Evolutionary conservation across 2,888 invertebrate genomes (phyloP).

Genomic region (Perizoma affinitatum): DNA sequence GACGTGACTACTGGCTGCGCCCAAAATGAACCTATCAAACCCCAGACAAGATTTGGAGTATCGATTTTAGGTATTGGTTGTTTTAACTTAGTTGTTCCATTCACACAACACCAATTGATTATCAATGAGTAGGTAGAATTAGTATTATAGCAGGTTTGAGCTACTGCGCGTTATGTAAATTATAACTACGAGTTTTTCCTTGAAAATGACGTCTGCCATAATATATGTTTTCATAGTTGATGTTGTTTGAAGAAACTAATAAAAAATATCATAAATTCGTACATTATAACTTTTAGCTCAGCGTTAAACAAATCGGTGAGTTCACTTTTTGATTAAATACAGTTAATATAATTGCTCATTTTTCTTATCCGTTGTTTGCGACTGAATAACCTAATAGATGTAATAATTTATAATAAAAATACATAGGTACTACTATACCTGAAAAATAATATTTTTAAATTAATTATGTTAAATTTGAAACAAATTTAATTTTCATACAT

Average conservation of each 20-base stretch:
- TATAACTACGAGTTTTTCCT: too few species aligned
- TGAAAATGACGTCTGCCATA: too few species aligned
- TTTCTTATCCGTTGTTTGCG: constrained; percentile 1
- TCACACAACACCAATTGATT: constrained; percentile 10
- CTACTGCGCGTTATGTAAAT: too few species aligned
- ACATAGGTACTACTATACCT: constrained; percentile 6
- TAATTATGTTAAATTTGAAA: background rate
- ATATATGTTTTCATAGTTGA: background rate
- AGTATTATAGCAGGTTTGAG: too few species aligned
- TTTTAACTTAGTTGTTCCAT: constrained; percentile 10
- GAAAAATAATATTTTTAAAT: background rate
- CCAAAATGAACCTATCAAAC: constrained; percentile 2
- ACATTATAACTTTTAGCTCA: constrained; percentile 12
- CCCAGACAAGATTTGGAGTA: constrained; percentile 1
- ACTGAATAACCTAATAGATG: background rate
- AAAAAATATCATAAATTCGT: constrained; percentile 20
- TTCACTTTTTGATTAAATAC: constrained; percentile 5
- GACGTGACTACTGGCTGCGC: background rate
- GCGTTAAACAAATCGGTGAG: constrained; percentile 17
- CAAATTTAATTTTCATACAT: background rate
- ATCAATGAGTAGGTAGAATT: background rate
- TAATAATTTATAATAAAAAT: background rate
- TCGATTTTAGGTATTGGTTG: constrained; percentile 3
- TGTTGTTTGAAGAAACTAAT: constrained; percentile 13
- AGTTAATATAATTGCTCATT: constrained; percentile 1